Conservation (phyloP, 2,797 vertebrate genomes). For the Leucoraja ocellata region DNA sequence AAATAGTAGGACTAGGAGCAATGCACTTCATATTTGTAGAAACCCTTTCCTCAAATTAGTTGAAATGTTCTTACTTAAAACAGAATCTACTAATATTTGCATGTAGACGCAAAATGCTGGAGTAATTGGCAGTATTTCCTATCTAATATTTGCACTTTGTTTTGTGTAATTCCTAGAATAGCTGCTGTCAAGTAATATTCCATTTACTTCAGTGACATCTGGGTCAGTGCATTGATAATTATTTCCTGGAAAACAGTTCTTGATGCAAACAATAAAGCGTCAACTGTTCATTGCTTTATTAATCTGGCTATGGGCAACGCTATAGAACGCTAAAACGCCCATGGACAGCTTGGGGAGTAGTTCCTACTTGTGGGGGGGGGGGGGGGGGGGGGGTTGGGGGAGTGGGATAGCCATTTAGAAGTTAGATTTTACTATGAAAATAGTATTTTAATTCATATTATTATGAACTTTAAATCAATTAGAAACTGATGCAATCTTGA, state of each 20-base stretch:
- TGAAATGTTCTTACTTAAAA: not conserved
- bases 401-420: not conserved
- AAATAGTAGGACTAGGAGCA: not conserved
- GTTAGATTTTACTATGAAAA: not conserved
- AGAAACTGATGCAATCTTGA: not conserved
- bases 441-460: not conserved
- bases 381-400: no score
- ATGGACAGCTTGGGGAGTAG: not conserved
- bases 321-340: not conserved
- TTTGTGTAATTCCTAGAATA: not conserved
- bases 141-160: not conserved
- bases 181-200: not conserved
- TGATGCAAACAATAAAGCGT: not conserved
- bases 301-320: not conserved
- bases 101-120: no score
- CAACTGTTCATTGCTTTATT: not conserved
- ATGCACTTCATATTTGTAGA: not conserved
- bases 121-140: no score
- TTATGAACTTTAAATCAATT: not conserved
- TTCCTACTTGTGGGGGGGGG: not conserved
- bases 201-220: not conserved
- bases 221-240: not conserved
- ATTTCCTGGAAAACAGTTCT: not conserved
- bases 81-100: not conserved
- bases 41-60: not conserved